Conservation (phyloP, 2,888 invertebrate species). For the Lapara coniferarum region DNA sequence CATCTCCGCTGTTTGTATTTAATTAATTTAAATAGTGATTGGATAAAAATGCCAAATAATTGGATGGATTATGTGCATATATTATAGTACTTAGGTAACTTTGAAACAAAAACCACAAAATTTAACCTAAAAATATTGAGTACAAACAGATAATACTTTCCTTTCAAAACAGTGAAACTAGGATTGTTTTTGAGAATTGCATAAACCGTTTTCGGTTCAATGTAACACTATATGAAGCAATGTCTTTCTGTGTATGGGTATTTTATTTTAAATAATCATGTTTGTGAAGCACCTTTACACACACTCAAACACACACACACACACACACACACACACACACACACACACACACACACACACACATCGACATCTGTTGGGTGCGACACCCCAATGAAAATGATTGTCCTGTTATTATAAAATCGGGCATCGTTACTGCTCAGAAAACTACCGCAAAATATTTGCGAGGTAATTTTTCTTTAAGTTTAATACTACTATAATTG, state of each 20-base stretch:
- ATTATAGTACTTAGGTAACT: too few species aligned
- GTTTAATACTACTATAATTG: background rate
- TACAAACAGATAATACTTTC: too few species aligned
- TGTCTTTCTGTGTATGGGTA: conserved; percentile 35
- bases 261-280: conserved; percentile 24
- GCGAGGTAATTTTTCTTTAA: background rate
- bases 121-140: too few species aligned
- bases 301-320: conserved; percentile 47
- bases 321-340: conserved; percentile 49
- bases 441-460: background rate
- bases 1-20: too few species aligned
- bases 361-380: conserved; percentile 53
- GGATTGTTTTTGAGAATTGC: background rate
- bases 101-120: too few species aligned
- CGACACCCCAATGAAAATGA: conserved; percentile 67
- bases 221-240: conserved; percentile 34
- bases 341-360: conserved; percentile 41
- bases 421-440: conserved; percentile 39
- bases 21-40: too few species aligned
- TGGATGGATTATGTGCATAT: too few species aligned
- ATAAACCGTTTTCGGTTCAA: conserved; percentile 4
- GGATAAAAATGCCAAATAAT: too few species aligned
- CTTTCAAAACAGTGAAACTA: too few species aligned
- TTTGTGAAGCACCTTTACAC: conserved; percentile 32
- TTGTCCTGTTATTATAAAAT: conserved; percentile 46